Base-by-base conservation (phyloP, 1,140 invertebrate species). In the Pseudomyrmex dendroicus region DNA sequence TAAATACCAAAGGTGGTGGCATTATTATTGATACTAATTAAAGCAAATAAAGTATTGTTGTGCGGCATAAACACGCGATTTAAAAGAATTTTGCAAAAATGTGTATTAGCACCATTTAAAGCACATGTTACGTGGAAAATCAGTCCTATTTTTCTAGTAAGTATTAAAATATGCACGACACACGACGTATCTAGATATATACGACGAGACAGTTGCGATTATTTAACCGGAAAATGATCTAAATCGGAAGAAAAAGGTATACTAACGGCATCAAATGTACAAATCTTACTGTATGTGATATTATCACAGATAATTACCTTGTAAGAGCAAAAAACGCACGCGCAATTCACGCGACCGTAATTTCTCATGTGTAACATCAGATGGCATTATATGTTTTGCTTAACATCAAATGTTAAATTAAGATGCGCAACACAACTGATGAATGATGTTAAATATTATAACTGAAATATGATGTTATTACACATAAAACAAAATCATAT, bases 71-170 rank as follows among this genome's bases (percentile, higher is more conserved):
- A 62, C 70, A 90, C 84, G 82, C 80, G 86, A 10, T 73, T 90
- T 57, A 90, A 88, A 83, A 68, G 88, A 63, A 56, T 88, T 61
- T 54, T 91, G 50, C 89, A 88, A 62, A 90, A 89, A 93, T 92
- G 88, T 78, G 85, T 88, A 12, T 73, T 83, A 61, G 82, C 80
- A n/a, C 62, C 84, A 10, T 88, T 89, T 73, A 82, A 84, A 44
- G 25, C 66, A 8, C 76, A 59, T 50, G 68, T 82, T 74, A 76
- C 89, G 57, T 82, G 82, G 48, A 73, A 76, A 54, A 68, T 77
- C 54, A 63, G 72, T 73, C 67, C 80, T 52, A 9, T 63, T n/a
- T 78, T 64, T 2, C 17, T 64, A 63, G 78, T 87, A 44, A 87
- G 86, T 87, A 83, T 46, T 46, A 64, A 12, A n/a, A 13, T 9